Percentiles rank a stretch among this genome's conserved stretches.
Evolutionary conservation across 1,140 invertebrate genomes (phyloP).

Genomic region (Pseudomyrmex gracilis): DNA sequence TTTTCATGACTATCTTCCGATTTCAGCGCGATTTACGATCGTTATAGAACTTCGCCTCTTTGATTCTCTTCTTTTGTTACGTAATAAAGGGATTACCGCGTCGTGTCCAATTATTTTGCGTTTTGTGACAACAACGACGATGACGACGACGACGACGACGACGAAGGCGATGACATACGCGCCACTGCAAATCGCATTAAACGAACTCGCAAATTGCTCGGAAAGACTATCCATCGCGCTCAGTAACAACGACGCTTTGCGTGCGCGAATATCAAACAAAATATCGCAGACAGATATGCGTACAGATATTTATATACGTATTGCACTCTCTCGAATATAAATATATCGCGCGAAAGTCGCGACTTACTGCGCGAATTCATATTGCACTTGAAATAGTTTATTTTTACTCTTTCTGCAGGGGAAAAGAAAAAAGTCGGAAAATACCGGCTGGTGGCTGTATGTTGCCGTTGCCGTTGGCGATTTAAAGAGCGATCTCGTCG

Average conservation of each 20-base stretch:
- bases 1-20: neutral
- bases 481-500: conserved; percentile 44
- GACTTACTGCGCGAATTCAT: conserved; percentile 12
- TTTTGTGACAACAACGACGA: conserved; percentile 43
- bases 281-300: neutral
- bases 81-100: conserved; percentile 56
- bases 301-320: neutral
- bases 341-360: conserved; percentile 21
- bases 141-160: neutral
- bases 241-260: neutral
- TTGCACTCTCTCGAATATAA: neutral
- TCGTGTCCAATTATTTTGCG: conserved; percentile 62
- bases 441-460: neutral
- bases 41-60: conserved; percentile 61
- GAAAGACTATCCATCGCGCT: neutral
- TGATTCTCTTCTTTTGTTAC: conserved; percentile 65
- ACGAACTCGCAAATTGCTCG: conserved; percentile 28
- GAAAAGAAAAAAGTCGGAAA: conserved; percentile 30
- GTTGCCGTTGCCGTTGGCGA: neutral
- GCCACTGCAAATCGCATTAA: conserved; percentile 42
- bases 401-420: conserved; percentile 7
- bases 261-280: neutral
- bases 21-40: conserved; percentile 42
- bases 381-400: conserved; percentile 32
- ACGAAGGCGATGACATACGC: neutral